These are phyloP conservation scores for Meles meles DNA, from an alignment of 2,113 vertebrate genomes.

Conservation along the genomic window DNA sequence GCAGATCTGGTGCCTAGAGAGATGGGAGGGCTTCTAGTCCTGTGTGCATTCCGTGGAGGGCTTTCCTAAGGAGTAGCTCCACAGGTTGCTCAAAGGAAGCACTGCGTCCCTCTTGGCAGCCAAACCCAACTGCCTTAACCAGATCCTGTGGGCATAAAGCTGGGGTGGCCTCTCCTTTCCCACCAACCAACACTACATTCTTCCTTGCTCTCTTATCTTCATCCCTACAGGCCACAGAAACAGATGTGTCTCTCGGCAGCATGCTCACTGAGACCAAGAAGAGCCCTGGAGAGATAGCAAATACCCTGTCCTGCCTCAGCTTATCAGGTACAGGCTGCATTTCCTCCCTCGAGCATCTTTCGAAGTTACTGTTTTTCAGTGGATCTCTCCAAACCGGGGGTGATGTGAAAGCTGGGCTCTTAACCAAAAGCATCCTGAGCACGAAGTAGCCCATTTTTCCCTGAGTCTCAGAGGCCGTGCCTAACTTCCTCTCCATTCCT, in stretches of 20 bases:
- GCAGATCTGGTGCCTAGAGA: neutral
- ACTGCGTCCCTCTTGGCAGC: neutral
- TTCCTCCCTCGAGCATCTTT: neutral
- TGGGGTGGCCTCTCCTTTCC: neutral
- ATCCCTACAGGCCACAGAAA: slow-evolving; percentile 74
- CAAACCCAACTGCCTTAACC: neutral
- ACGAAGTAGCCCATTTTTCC: neutral
- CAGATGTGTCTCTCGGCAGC: slow-evolving; percentile 79
- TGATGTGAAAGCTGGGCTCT: neutral
- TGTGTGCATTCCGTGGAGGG: too few relatives aligned
- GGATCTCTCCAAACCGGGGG: neutral
- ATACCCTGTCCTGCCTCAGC: slow-evolving; percentile 86
- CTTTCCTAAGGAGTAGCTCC: neutral
- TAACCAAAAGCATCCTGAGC: neutral
- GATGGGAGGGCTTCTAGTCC: neutral
- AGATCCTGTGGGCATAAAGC: neutral
- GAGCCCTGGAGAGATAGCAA: slow-evolving; percentile 44
- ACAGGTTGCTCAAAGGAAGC: neutral
- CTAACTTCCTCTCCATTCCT: neutral
- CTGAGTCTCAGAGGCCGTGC: neutral
- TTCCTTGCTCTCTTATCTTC: neutral
- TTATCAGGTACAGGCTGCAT: slow-evolving; percentile 80
- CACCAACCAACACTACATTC: neutral
- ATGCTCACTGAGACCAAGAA: slow-evolving; percentile 30
- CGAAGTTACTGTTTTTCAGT: neutral